Base-by-base conservation (phyloP, 2,113 vertebrate species). In the Siniperca chuatsi region DNA sequence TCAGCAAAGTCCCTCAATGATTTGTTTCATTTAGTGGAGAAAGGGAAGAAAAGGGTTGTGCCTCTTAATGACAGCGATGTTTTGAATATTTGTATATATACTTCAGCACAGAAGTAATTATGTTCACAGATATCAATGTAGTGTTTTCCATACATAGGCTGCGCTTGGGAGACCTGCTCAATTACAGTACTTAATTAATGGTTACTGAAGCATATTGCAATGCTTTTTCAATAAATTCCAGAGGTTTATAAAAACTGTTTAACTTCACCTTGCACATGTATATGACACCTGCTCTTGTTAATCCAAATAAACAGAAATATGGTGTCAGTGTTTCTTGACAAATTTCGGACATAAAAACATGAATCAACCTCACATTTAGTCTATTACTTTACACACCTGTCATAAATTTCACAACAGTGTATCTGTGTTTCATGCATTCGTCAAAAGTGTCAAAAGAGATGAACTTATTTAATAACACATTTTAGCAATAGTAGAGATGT, bases 401-500 rank as follows among this genome's bases (percentile, higher is more conserved):
- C 57, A 58, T 57, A 15, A 33, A 55, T 33, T 29, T 44, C 20
- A 55, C 6, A 25, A 40, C 40, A 65, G 5, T 20, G 8, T 50
- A 40, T 50, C 64, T 50, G 35, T 5, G 35, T 62, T 62, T 79
- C 61, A 46, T 16, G 23, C 44, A 57, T 68, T 79, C 2, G 25
- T 68, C 15, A 58, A 70, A 76, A 48, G 21, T 35, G 42, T 48
- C 58, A 20, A 20, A 71, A 15, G 52, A 74, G 42, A 13, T 81
- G 61, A 85, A 73, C 55, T 66, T 75, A 42, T 74, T 65, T 60
- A n/a, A 79, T 33, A n/a, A 62, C 12, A 50, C 21, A 67, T 77
- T 65, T 67, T 37, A 52, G 75, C 35, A 67, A 68, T 18, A 23
- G 18, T 40, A 29, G 18, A 73, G 42, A 70, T 60, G 57, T 73